phyloP scores from a whole-genome alignment of 2,797 vertebrate genomes.

The Varecia variegata region DNA sequence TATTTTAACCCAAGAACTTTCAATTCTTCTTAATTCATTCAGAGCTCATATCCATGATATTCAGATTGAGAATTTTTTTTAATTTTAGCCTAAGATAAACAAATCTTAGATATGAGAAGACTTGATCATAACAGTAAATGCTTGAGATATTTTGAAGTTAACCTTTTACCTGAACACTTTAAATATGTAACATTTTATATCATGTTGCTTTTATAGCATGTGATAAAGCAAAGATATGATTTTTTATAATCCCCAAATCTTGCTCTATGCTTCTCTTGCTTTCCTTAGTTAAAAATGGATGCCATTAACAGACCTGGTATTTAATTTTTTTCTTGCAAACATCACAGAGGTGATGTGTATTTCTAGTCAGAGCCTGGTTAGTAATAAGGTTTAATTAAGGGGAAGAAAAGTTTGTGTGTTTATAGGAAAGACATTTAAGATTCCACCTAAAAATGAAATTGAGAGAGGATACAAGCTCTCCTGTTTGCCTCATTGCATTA shows the following conservation, averaged over 20 bases:
- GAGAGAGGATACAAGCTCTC: background rate
- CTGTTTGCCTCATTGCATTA: background rate
- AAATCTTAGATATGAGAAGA: background rate
- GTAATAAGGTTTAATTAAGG: background rate
- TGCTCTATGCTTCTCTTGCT: background rate
- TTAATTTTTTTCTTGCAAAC: conserved; percentile 29
- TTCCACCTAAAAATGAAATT: background rate
- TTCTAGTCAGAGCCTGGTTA: background rate
- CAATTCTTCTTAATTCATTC: background rate
- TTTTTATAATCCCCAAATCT: background rate
- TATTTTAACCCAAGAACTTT: conserved; percentile 43
- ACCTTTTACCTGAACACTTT: background rate
- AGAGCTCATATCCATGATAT: background rate
- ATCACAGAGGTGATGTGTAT: background rate
- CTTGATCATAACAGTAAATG: conserved; percentile 6
- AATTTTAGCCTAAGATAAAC: conserved; percentile 8
- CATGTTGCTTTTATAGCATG: background rate
- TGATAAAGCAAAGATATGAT: background rate
- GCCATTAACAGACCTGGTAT: background rate
- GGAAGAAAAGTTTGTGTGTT: background rate
- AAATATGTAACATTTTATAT: background rate
- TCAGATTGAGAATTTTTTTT: background rate
- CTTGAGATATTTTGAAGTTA: background rate
- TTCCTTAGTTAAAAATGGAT: conserved; percentile 23
- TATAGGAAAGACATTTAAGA: conserved; percentile 3